These are phyloP conservation scores for Scopus umbretta DNA, from an alignment of 2,113 vertebrate genomes.

Conservation along the genomic window DNA sequence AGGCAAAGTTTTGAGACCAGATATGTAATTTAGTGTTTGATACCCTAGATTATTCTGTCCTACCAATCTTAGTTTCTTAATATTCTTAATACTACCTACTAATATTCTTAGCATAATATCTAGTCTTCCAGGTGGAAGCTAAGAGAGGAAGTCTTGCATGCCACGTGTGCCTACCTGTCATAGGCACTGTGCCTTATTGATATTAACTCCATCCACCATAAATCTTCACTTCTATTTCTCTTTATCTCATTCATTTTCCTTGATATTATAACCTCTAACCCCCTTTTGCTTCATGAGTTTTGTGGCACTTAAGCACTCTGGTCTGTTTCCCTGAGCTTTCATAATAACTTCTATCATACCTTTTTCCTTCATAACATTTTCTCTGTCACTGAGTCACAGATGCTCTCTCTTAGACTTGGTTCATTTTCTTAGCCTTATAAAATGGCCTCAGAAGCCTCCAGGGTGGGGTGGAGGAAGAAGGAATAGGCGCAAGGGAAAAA, in stretches of 20 bases:
- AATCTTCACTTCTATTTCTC: background rate
- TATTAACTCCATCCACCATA: background rate
- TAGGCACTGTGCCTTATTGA: background rate
- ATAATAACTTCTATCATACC: background rate
- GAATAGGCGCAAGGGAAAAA: background rate
- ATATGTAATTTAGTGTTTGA: background rate
- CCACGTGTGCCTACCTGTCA: background rate
- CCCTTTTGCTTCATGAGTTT: background rate
- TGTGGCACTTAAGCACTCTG: background rate
- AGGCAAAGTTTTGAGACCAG: background rate
- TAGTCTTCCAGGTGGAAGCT: background rate
- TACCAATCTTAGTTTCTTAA: background rate
- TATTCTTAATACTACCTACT: background rate
- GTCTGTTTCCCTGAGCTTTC: background rate
- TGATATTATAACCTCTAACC: background rate
- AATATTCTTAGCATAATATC: background rate
- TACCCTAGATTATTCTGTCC: background rate
- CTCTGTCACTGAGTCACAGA: background rate
- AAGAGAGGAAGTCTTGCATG: background rate
- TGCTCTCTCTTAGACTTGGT: background rate
- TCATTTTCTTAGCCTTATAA: background rate
- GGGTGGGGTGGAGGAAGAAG: accelerated
- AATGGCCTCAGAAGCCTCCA: background rate
- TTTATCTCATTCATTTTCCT: background rate
- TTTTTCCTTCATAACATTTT: background rate